phyloP scores from a whole-genome alignment of 2,797 vertebrate genomes.

The Neosilurus hyrtlii region DNA sequence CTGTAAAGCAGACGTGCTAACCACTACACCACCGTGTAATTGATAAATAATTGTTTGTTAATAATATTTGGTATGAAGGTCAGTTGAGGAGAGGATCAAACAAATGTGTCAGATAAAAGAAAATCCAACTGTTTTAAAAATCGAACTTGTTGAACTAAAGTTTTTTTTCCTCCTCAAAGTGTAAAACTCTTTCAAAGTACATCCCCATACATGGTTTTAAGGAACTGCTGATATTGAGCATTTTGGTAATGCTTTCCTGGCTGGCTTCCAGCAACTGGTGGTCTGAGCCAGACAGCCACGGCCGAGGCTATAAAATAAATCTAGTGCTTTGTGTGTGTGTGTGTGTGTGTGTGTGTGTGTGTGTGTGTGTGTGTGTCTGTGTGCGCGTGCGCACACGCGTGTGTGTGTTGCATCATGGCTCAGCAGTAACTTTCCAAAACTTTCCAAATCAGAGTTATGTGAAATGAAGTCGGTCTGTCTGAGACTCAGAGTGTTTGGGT shows the following conservation, averaged over 20 bases:
- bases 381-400: not conserved
- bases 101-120: not conserved
- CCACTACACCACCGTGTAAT: too few relatives aligned
- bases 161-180: not conserved
- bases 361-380: not conserved
- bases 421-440: not conserved
- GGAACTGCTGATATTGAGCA: not conserved
- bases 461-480: not conserved
- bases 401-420: not conserved
- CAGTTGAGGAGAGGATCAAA: not conserved
- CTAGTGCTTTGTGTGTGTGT: not conserved
- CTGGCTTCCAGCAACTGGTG: not conserved
- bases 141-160: not conserved
- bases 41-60: too few relatives aligned
- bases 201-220: not conserved
- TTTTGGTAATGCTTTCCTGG: conserved; percentile 15
- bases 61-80: too few relatives aligned
- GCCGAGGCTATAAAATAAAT: not conserved
- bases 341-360: not conserved
- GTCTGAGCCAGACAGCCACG: not conserved
- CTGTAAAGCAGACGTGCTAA: too few relatives aligned
- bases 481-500: not conserved
- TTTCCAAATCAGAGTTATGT: not conserved
- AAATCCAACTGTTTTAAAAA: not conserved
- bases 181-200: not conserved